Percentiles rank a stretch among this genome's conserved stretches.
Evolutionary conservation across 2,797 vertebrate species (phyloP).

Genomic region (Lacerta viridis): DNA sequence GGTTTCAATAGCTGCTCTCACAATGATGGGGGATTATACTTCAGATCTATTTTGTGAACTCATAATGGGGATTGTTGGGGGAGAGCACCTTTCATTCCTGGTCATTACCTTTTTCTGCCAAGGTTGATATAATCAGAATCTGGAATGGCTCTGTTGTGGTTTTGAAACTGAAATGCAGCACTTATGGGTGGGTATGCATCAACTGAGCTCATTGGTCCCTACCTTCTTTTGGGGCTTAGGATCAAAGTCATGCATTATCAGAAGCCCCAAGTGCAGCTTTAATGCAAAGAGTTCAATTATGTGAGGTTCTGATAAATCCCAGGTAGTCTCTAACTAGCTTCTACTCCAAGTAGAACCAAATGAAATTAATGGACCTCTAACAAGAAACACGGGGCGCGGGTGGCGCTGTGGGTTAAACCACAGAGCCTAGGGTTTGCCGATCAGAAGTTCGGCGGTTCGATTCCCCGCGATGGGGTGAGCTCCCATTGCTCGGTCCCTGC

Average conservation of each 20-base stretch:
- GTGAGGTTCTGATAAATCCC: neutral
- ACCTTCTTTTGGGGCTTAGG: neutral
- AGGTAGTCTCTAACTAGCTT: too few species aligned
- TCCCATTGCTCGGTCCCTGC: too few species aligned
- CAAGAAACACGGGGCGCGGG: too few species aligned
- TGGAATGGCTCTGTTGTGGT: neutral
- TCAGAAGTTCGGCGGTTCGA: too few species aligned
- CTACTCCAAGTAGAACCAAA: too few species aligned
- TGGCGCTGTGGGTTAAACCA: too few species aligned
- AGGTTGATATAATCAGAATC: neutral
- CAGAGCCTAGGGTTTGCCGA: too few species aligned
- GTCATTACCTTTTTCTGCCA: neutral
- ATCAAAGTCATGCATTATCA: neutral
- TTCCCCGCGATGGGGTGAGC: too few species aligned
- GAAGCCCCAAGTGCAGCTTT: neutral
- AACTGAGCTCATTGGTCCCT: neutral
- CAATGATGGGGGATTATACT: neutral
- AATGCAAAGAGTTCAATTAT: too few species aligned
- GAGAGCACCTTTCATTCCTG: constrained; percentile 46
- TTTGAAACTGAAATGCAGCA: neutral
- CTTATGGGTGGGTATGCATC: too few species aligned
- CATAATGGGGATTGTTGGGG: constrained; percentile 19
- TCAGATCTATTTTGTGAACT: constrained; percentile 52
- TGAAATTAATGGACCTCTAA: too few species aligned
- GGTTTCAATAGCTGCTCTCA: constrained; percentile 42